Conservation (phyloP, 2,113 vertebrate species). For the Anarhynchus alexandrinus region DNA sequence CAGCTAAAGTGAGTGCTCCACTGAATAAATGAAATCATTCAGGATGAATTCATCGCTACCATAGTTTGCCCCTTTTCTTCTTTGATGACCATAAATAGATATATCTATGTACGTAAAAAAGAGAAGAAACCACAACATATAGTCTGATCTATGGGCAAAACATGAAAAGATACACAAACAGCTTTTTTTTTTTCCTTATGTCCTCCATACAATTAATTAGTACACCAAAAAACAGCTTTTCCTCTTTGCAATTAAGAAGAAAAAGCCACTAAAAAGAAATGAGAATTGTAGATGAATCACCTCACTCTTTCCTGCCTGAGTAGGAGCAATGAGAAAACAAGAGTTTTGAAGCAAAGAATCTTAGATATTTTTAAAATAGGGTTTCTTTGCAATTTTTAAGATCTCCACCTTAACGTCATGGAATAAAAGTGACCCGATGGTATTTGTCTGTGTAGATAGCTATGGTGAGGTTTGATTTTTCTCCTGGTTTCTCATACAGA, state of each 20-base stretch:
- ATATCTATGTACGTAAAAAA: background rate
- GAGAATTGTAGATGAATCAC: background rate
- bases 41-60: background rate
- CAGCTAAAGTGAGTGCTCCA: background rate
- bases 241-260: background rate
- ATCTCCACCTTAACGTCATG: background rate
- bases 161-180: background rate
- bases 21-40: background rate
- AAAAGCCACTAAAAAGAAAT: background rate
- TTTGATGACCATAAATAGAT: background rate
- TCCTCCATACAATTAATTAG: background rate
- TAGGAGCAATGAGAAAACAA: background rate
- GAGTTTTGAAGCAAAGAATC: background rate
- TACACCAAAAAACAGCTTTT: background rate
- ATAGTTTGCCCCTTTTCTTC: background rate
- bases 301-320: background rate
- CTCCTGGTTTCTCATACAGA: background rate
- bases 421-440: background rate
- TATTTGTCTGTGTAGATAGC: background rate
- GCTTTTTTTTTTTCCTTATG: background rate
- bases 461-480: background rate
- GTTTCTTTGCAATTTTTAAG: background rate
- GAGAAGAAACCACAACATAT: background rate
- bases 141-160: background rate
- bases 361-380: background rate